Conservation (phyloP, 2,797 vertebrate species). For the Sebastolobus alascanus region DNA sequence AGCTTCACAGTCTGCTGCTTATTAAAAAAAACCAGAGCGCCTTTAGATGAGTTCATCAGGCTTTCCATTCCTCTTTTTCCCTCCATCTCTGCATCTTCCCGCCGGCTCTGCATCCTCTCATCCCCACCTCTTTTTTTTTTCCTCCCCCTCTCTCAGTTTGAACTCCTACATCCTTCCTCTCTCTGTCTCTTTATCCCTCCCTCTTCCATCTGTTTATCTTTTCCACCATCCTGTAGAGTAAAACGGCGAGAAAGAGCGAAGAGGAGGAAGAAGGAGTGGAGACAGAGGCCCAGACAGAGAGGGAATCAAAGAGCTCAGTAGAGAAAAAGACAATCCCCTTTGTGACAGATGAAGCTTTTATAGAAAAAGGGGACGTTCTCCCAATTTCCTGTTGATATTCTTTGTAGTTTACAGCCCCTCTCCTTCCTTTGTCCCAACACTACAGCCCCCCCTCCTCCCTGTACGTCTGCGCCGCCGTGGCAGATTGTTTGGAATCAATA, state of each 20-base stretch:
- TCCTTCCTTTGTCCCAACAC: slow-evolving; percentile 37
- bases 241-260: slow-evolving; percentile 47
- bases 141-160: slow-evolving; percentile 69
- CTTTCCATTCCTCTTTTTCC: slow-evolving; percentile 55
- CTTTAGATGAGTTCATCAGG: slow-evolving; percentile 84
- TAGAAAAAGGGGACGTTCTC: slow-evolving; percentile 53
- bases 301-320: slow-evolving; percentile 67
- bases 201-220: slow-evolving; percentile 80
- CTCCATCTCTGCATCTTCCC: slow-evolving; percentile 63
- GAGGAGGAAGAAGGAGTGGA: slow-evolving; percentile 42
- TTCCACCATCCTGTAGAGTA: slow-evolving; percentile 66
- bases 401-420: slow-evolving; percentile 61
- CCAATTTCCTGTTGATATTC: slow-evolving; percentile 71
- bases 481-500: slow-evolving; percentile 81
- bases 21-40: slow-evolving; percentile 83
- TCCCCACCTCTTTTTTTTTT: slow-evolving; percentile 49
- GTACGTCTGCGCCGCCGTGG: slow-evolving; percentile 44
- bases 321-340: slow-evolving; percentile 62
- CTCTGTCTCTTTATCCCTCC: slow-evolving; percentile 60
- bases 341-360: slow-evolving; percentile 70
- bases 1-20: slow-evolving; percentile 85
- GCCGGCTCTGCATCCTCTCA: slow-evolving; percentile 62
- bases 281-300: slow-evolving; percentile 54
- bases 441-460: slow-evolving; percentile 28
- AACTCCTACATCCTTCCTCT: slow-evolving; percentile 75